Percentiles rank a stretch among this genome's conserved stretches.
Conservation (phyloP, 2,113 vertebrate genomes). For the Syrrhaptes paradoxus region DNA sequence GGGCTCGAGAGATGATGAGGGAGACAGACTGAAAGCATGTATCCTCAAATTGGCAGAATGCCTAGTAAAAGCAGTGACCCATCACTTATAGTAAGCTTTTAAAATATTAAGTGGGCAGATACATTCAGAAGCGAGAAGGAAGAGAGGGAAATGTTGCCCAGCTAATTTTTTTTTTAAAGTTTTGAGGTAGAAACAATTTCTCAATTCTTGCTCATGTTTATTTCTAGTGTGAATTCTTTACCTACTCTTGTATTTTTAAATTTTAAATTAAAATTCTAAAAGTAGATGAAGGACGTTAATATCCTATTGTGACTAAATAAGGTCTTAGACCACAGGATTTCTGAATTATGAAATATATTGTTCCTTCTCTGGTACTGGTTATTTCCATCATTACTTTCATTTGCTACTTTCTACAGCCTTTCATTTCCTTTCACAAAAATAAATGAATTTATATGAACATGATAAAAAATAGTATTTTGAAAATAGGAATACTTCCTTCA, state of each 20-base stretch:
- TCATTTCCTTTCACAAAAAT: not conserved
- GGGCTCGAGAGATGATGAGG: slow-evolving; percentile 31
- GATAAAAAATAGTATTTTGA: not conserved
- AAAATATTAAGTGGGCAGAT: slow-evolving; percentile 22
- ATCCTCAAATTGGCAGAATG: slow-evolving; percentile 21
- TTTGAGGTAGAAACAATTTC: not conserved
- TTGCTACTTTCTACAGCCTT: not conserved
- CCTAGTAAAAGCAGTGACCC: slow-evolving; percentile 18
- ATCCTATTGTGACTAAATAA: not conserved
- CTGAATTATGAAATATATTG: not conserved
- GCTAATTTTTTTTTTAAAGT: not conserved
- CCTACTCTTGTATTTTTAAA: not conserved
- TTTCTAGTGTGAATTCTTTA: not conserved
- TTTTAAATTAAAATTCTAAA: not conserved
- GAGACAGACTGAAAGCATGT: slow-evolving; percentile 10
- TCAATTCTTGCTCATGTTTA: not conserved
- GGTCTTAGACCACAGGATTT: not conserved
- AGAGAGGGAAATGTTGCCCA: not conserved
- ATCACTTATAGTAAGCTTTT: not conserved
- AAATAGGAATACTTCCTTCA: not conserved
- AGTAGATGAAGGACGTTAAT: not conserved
- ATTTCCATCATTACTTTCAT: not conserved
- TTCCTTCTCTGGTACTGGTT: not conserved
- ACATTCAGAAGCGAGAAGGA: not conserved
- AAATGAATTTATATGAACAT: not conserved